A percentile compares a stretch with the other conserved stretches of the same genome.
phyloP scores from a whole-genome alignment of 2,113 vertebrate genomes.

The Clupea harengus region DNA sequence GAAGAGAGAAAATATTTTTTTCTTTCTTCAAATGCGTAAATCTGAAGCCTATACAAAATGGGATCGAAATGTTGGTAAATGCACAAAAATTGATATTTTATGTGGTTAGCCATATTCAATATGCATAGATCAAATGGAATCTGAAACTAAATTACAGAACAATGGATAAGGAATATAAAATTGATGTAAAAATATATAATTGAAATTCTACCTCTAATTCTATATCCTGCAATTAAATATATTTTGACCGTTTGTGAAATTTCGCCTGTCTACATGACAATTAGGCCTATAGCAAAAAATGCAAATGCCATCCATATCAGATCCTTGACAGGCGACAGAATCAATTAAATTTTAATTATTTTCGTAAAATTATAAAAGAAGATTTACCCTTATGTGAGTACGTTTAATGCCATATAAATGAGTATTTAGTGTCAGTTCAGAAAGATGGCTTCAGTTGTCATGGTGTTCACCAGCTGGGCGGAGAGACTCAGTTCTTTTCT shows the following conservation, averaged over 20 bases:
- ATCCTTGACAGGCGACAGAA: background rate
- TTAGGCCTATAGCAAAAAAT: conserved; percentile 10
- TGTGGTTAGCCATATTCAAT: background rate
- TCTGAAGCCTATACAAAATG: background rate
- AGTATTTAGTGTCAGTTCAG: background rate
- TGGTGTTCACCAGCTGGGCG: background rate
- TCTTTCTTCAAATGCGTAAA: background rate
- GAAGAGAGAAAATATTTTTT: background rate
- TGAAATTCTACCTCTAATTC: background rate
- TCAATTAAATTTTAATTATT: conserved; percentile 13
- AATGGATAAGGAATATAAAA: background rate
- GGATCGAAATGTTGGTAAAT: background rate
- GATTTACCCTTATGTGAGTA: background rate
- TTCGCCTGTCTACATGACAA: background rate
- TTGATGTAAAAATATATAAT: background rate
- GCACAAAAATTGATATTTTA: background rate
- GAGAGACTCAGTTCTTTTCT: background rate
- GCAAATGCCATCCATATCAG: conserved; percentile 9
- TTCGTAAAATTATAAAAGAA: background rate
- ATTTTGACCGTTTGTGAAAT: background rate
- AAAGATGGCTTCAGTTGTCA: background rate
- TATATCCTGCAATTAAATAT: background rate
- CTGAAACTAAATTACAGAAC: background rate
- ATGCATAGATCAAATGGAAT: background rate
- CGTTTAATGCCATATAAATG: conserved; percentile 6